Evolutionary conservation across 2,113 vertebrate genomes (phyloP).

Genomic region (Etheostoma spectabile): DNA sequence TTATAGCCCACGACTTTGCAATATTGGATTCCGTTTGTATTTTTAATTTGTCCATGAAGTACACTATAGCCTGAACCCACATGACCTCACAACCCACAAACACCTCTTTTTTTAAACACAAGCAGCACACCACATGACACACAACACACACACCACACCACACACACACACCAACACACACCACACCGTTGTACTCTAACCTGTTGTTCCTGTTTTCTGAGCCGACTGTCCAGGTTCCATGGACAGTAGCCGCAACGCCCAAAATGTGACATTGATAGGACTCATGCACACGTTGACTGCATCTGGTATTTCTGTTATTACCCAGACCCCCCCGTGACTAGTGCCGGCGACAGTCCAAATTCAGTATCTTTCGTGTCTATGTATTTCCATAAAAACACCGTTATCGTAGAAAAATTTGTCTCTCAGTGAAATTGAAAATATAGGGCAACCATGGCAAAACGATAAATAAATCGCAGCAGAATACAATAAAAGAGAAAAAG

Average conservation of each 20-base stretch:
- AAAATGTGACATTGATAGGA: slow-evolving; percentile 58
- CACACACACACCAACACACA: background rate
- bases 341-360: slow-evolving; percentile 2
- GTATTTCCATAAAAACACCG: slow-evolving; percentile 15
- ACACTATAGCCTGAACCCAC: background rate
- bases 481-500: background rate
- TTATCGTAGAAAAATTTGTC: slow-evolving; percentile 14
- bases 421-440: slow-evolving; percentile 4
- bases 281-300: slow-evolving; percentile 51
- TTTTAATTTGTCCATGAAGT: background rate
- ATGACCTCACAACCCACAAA: background rate
- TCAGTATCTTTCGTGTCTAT: slow-evolving; percentile 12
- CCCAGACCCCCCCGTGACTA: slow-evolving; percentile 23
- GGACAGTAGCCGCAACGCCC: slow-evolving; percentile 30
- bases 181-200: slow-evolving; percentile 24
- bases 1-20: background rate
- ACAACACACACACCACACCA: slow-evolving; percentile 5
- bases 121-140: too few relatives aligned
- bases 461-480: background rate
- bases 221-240: slow-evolving; percentile 33
- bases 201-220: slow-evolving; percentile 31
- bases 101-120: too few relatives aligned
- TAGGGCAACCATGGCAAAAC: background rate
- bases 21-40: background rate
- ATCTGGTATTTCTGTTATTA: slow-evolving; percentile 36